phyloP scores from a whole-genome alignment of 2,888 invertebrate species.

The Hermaeophaga mercurialis region DNA sequence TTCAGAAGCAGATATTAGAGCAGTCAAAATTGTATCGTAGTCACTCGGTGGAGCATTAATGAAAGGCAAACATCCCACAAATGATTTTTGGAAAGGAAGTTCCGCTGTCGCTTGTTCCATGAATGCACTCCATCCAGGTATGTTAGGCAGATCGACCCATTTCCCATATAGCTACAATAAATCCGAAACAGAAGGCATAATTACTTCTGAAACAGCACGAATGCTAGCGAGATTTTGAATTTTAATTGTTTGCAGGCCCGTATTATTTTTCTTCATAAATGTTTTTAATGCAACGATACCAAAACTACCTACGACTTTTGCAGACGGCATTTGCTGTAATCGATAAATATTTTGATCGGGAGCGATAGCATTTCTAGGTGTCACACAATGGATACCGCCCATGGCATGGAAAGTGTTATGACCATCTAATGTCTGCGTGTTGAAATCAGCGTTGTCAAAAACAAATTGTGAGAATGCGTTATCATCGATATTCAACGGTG shows the following conservation, averaged over 20 bases:
- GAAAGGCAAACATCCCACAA: slow-evolving; percentile 6
- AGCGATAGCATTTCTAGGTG: slow-evolving; percentile 24
- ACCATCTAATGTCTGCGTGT: slow-evolving; percentile 32
- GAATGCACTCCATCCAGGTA: slow-evolving; percentile 23
- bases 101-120: slow-evolving; percentile 15
- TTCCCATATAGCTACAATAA: slow-evolving; percentile 25
- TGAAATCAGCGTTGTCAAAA: slow-evolving; percentile 13
- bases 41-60: slow-evolving; percentile 11
- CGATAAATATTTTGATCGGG: not conserved
- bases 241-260: slow-evolving; percentile 4
- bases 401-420: slow-evolving; percentile 44
- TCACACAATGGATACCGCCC: slow-evolving; percentile 43
- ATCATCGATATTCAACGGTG: no score
- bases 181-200: not conserved
- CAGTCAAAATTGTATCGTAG: slow-evolving; percentile 2
- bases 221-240: not conserved
- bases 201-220: not conserved
- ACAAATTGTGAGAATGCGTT: not conserved
- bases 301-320: not conserved
- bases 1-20: not conserved
- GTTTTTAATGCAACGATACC: not conserved
- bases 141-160: slow-evolving; percentile 11
- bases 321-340: not conserved
- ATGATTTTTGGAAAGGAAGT: not conserved
- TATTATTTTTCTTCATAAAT: not conserved